These are phyloP conservation scores for Cricetomys ansorgei DNA, from an alignment of 2,113 vertebrate species.

Conservation along the genomic window DNA sequence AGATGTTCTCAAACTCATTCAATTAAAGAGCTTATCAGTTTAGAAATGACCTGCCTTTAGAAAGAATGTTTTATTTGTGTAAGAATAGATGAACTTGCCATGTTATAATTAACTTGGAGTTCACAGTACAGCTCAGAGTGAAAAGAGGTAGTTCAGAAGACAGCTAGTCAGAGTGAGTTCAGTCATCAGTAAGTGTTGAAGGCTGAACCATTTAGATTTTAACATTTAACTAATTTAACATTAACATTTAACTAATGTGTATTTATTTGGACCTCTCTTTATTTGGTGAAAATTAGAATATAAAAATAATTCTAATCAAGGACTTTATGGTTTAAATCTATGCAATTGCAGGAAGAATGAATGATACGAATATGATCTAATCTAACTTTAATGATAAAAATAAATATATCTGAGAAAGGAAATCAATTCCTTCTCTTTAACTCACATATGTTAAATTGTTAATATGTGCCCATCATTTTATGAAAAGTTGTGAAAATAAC, in stretches of 20 bases:
- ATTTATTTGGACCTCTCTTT: neutral
- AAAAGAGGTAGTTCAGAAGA: no score
- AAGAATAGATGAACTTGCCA: neutral
- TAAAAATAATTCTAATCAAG: neutral
- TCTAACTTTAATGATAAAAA: neutral
- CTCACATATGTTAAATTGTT: neutral
- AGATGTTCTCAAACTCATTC: neutral
- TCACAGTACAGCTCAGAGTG: no score
- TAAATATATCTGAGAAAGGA: neutral
- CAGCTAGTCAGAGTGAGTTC: no score
- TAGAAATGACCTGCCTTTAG: neutral
- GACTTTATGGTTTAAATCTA: constrained; percentile 5
- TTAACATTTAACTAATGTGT: no score
- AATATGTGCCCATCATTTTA: neutral
- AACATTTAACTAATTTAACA: no score
- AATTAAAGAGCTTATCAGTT: constrained; percentile 17
- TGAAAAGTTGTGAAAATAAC: neutral
- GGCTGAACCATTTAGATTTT: no score
- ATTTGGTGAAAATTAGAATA: neutral
- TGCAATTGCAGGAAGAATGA: neutral
- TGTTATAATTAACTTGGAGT: no score
- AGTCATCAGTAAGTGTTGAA: no score
- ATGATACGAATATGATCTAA: neutral
- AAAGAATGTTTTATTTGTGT: neutral
- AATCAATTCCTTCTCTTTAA: neutral